Conservation (phyloP, 1,140 invertebrate species). For the Sycobia sp. region DNA sequence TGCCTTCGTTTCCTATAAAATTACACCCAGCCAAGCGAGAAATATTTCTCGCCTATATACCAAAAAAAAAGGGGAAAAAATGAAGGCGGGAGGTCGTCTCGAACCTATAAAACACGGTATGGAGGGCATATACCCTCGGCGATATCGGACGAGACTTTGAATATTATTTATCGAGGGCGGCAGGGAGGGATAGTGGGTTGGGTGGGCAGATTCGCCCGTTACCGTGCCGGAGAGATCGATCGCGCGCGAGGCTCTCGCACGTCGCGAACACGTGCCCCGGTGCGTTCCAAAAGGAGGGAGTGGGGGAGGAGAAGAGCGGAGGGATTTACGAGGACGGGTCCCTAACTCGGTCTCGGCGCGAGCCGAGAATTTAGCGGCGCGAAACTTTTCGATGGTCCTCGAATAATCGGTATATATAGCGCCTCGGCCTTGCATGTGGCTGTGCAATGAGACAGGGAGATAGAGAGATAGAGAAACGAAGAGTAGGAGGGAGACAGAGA, state of each 20-base stretch:
- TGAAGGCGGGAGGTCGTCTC: too few species aligned
- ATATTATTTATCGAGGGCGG: slow-evolving; percentile 7
- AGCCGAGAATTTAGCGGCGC: slow-evolving; percentile 36
- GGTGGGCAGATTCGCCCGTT: slow-evolving; percentile 28
- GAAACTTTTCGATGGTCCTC: slow-evolving; percentile 11
- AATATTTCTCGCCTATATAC: too few species aligned
- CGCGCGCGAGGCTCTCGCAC: slow-evolving; percentile 8
- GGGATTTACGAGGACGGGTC: background rate
- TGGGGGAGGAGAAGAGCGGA: too few species aligned
- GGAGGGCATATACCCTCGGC: too few species aligned
- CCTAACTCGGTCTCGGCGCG: slow-evolving; percentile 32
- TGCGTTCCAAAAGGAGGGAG: too few species aligned
- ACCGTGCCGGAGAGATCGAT: too few species aligned
- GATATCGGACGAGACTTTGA: too few species aligned
- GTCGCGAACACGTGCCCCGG: slow-evolving; percentile 8
- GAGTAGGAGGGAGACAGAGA: background rate
- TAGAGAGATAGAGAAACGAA: background rate
- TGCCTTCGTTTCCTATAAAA: too few species aligned
- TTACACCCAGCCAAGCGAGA: too few species aligned
- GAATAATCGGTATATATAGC: slow-evolving; percentile 17
- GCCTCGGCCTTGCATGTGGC: background rate
- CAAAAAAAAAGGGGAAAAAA: too few species aligned
- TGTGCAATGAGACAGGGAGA: background rate
- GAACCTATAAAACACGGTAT: too few species aligned
- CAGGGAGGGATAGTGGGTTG: slow-evolving; percentile 1